Percentiles rank a stretch among this genome's conserved stretches.
Conservation (phyloP, 30 jellyfish, hydroid and myxozoan genomes). For the Hydractinia symbiolongicarpus region DNA sequence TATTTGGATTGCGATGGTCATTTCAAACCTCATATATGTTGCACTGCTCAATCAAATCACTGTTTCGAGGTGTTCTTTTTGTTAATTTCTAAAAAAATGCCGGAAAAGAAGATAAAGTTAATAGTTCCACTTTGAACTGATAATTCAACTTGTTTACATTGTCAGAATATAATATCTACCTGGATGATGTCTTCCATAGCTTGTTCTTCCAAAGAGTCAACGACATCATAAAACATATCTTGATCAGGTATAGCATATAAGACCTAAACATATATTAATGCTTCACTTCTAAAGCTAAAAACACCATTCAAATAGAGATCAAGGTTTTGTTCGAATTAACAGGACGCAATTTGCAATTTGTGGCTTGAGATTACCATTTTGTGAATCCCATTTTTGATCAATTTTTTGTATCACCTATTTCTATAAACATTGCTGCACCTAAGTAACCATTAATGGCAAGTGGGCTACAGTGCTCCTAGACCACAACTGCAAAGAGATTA, state of each 20-base stretch:
- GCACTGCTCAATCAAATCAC: constrained; percentile 75
- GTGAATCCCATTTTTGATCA: too few relatives aligned
- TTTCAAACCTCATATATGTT: constrained; percentile 81
- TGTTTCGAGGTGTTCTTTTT: constrained; percentile 69
- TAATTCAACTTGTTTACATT: neutral
- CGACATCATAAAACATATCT: constrained; percentile 81
- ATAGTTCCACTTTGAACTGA: neutral
- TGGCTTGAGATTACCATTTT: too few relatives aligned
- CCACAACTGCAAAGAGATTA: too few relatives aligned
- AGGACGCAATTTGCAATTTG: too few relatives aligned
- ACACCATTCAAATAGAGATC: too few relatives aligned
- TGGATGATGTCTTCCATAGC: constrained; percentile 75
- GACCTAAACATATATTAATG: constrained; percentile 32
- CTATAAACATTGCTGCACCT: too few relatives aligned
- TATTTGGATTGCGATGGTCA: neutral
- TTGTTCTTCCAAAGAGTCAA: constrained; percentile 86
- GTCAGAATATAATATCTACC: constrained; percentile 21
- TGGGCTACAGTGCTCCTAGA: too few relatives aligned
- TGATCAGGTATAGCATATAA: constrained; percentile 94
- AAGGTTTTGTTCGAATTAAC: too few relatives aligned
- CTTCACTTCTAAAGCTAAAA: too few relatives aligned
- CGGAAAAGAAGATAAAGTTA: neutral
- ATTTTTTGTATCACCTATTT: too few relatives aligned
- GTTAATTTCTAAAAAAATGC: constrained; percentile 43
- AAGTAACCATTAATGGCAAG: too few relatives aligned